Conservation (phyloP, 2,888 invertebrate species). For the Sthenelais limicola region DNA sequence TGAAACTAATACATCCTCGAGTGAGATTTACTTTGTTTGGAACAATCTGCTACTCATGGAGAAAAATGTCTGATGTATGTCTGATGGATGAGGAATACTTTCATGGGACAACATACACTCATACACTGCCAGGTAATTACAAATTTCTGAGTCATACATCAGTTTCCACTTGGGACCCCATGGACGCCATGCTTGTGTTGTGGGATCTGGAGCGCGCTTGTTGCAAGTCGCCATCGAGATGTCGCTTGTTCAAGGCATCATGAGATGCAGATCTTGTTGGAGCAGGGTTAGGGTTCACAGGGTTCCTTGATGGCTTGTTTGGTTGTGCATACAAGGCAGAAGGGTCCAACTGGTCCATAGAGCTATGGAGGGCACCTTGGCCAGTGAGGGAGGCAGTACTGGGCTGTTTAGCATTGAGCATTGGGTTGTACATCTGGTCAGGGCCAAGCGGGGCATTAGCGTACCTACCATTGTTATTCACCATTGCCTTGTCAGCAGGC, state of each 20-base stretch:
- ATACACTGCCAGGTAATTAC: too few relatives aligned
- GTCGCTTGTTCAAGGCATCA: constrained; percentile 11
- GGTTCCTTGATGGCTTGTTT: not conserved
- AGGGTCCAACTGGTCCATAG: constrained; percentile 8
- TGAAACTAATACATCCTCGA: too few relatives aligned
- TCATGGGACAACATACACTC: too few relatives aligned
- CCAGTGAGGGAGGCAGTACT: constrained; percentile 10
- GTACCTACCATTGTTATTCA: constrained; percentile 9
- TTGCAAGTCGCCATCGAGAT: not conserved
- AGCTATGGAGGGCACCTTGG: constrained; percentile 18
- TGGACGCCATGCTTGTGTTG: constrained; percentile 16
- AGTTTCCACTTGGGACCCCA: not conserved
- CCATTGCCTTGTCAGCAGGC: not conserved
- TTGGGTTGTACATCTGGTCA: constrained; percentile 33
- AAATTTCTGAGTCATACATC: constrained; percentile 26
- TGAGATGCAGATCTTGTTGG: constrained; percentile 10
- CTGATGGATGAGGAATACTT: too few relatives aligned
- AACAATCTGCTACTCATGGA: too few relatives aligned
- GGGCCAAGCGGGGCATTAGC: constrained; percentile 11
- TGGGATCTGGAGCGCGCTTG: not conserved
- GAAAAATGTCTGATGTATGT: too few relatives aligned
- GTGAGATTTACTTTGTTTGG: too few relatives aligned
- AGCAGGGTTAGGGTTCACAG: not conserved
- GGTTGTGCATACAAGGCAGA: constrained; percentile 11
- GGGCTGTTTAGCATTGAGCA: constrained; percentile 30